Evolutionary conservation across 2,797 vertebrate species (phyloP).

Genomic region (Cacajao melanocephalus): DNA sequence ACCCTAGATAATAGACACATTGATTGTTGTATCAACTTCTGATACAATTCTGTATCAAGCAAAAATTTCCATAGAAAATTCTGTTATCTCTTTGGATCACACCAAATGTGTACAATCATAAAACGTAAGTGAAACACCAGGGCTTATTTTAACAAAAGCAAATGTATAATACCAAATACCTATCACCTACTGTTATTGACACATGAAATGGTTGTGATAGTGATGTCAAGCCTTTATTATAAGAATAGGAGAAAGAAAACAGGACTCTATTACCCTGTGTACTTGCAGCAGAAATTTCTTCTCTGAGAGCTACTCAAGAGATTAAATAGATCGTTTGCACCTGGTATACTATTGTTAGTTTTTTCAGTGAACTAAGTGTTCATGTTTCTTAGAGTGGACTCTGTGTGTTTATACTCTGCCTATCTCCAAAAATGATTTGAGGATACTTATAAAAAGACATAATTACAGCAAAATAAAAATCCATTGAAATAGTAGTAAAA

Average conservation of each 20-base stretch:
- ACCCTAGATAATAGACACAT: not conserved
- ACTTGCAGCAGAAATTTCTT: constrained; percentile 15
- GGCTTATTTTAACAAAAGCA: constrained; percentile 1
- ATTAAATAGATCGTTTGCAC: not conserved
- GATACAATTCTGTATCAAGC: not conserved
- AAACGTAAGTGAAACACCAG: not conserved
- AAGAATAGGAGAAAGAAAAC: not conserved
- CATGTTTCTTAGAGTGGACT: not conserved
- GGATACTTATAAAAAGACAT: not conserved
- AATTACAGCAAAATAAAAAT: constrained; percentile 18
- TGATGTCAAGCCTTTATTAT: constrained; percentile 1
- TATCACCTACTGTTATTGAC: not conserved
- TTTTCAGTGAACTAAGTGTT: not conserved
- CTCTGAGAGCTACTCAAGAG: not conserved
- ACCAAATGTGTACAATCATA: not conserved
- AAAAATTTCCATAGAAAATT: constrained; percentile 5
- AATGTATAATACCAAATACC: not conserved
- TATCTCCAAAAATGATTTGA: not conserved
- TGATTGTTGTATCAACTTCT: not conserved
- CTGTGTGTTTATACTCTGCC: not conserved
- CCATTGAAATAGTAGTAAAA: not conserved
- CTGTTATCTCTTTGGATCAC: not conserved
- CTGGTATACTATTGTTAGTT: not conserved
- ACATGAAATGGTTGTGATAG: not conserved
- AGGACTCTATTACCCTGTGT: not conserved